Evolutionary conservation across 2,797 vertebrate species (phyloP).

Genomic region (Sebastes ruberrimus): DNA sequence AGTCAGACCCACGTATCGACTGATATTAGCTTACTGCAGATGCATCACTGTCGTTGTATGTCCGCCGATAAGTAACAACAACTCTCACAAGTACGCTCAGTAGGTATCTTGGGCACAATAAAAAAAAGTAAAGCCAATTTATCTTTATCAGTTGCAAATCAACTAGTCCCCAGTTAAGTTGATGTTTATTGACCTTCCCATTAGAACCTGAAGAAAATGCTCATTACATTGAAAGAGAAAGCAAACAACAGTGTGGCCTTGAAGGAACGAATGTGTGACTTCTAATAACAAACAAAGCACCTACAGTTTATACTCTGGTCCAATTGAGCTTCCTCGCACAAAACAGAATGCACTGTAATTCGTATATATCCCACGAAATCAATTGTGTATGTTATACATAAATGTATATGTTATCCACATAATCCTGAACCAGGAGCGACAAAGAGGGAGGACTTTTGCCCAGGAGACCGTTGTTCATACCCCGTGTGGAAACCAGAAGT

Average conservation of each 20-base stretch:
- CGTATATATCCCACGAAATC: no score
- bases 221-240: background rate
- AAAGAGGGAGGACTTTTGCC: no score
- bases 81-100: background rate
- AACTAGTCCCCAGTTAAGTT: background rate
- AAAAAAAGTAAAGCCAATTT: background rate
- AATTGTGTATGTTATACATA: no score
- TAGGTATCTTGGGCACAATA: background rate
- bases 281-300: background rate
- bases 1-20: background rate
- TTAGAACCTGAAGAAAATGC: background rate
- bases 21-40: background rate
- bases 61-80: background rate
- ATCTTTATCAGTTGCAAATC: background rate
- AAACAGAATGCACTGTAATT: no score
- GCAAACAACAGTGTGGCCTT: background rate
- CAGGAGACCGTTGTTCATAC: no score
- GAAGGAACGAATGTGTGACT: background rate
- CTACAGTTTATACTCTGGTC: background rate
- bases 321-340: background rate
- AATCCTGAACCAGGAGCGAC: no score
- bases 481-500: no score
- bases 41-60: fast-evolving
- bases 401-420: no score
- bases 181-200: background rate